Base-by-base conservation (phyloP, 2,888 invertebrate genomes). In the Pachycephus smyrnensis region DNA sequence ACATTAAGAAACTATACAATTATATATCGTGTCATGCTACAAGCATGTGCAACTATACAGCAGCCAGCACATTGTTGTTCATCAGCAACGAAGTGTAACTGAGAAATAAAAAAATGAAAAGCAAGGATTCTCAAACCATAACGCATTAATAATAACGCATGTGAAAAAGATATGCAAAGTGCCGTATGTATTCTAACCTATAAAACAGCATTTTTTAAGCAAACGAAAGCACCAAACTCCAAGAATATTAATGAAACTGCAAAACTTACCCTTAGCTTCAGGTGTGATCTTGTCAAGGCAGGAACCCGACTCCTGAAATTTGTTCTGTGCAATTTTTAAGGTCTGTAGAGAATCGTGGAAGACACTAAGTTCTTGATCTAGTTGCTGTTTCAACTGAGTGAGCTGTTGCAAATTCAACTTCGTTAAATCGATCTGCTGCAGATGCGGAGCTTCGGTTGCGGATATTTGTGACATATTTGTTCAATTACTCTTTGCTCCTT, bases 321-420 rank as follows among this genome's bases (percentile, higher is more conserved):
- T 98, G 55, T 94, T 94, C 92, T 98, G 98, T 11, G 98, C 98
- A 88, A 96, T 94, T 92, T 98, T 98, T 78, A 99, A 93, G 33
- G 97, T 96, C 89, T 96, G 96, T 83, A 98, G 92, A 0, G 98
- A 98, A 84, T 97, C 97, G 93, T 97, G 96, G 91, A 98, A 97
- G 74, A 98, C 94, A 86, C 94, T 94, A 80, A 98, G 93, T 92
- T 98, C 98, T 96, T 96, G 96, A 92, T 98, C 97, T 84, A 98
- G 93, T 92, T 97, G 97, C 88, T 96, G 96, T 91, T 97, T 97
- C 78, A 98, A 92, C 88, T 96, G 95, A 84, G 95, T 94, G 89
- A 98, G 94, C 92, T 97, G 97, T 85, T 95, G 95, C 76, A 97
- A 92, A 92, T 94, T 96, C 83, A 98, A 92, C 87, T 96, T 96